A percentile compares a stretch with the other conserved stretches of the same genome.
phyloP scores from a whole-genome alignment of 2,888 invertebrate genomes.

The Laspeyria flexula region DNA sequence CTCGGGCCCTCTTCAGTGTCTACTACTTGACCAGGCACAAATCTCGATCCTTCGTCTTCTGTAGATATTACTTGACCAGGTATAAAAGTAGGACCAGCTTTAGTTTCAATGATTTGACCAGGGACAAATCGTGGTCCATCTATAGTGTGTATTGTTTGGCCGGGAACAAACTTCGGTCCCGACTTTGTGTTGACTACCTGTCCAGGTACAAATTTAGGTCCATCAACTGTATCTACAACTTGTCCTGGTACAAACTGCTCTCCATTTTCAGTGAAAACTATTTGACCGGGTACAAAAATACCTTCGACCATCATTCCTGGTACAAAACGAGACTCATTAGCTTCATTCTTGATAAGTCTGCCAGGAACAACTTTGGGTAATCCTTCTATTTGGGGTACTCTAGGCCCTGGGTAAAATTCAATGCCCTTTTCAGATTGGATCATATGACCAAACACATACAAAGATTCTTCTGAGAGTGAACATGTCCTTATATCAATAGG shows the following conservation, averaged over 20 bases:
- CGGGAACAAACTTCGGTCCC: constrained; percentile 88
- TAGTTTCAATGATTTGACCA: constrained; percentile 91
- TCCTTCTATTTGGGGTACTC: constrained; percentile 81
- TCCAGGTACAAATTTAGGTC: constrained; percentile 91
- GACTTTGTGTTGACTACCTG: constrained; percentile 90
- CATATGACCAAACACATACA: constrained; percentile 88
- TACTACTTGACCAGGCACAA: constrained; percentile 90
- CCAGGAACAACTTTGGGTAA: constrained; percentile 87
- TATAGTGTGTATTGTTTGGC: constrained; percentile 90
- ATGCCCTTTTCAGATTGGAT: constrained; percentile 88
- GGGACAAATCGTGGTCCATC: constrained; percentile 92
- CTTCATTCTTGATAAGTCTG: constrained; percentile 86
- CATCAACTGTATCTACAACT: constrained; percentile 89
- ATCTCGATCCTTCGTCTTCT: constrained; percentile 86
- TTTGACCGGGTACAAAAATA: constrained; percentile 89
- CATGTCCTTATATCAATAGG: constrained; percentile 86
- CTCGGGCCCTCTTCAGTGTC: constrained; percentile 89
- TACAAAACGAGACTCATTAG: constrained; percentile 88
- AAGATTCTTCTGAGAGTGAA: constrained; percentile 80
- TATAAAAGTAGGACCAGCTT: constrained; percentile 91
- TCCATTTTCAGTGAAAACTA: constrained; percentile 89
- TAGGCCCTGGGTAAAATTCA: constrained; percentile 88
- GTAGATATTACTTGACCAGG: constrained; percentile 91
- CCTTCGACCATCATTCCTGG: constrained; percentile 89
- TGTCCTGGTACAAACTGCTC: constrained; percentile 91